These are phyloP conservation scores for Teinopalpus imperialis DNA, from an alignment of 2,888 invertebrate genomes.

Conservation along the genomic window DNA sequence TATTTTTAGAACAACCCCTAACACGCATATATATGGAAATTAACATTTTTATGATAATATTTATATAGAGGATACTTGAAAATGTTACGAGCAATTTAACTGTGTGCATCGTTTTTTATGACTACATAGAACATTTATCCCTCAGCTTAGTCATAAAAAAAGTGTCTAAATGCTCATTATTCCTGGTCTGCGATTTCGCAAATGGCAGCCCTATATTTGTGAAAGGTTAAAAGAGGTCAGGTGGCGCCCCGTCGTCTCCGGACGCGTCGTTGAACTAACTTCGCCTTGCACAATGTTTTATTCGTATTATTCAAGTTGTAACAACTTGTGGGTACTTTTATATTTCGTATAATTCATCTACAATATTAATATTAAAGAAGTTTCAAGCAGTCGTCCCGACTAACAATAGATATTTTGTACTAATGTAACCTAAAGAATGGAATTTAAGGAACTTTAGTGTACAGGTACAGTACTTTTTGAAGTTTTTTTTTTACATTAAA, in stretches of 20 bases:
- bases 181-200: conserved; percentile 6
- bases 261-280: conserved; percentile 16
- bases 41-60: no score
- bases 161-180: conserved; percentile 5
- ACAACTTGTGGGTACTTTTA: conserved; percentile 6
- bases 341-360: conserved; percentile 9
- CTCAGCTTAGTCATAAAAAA: not conserved
- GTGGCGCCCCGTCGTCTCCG: conserved; percentile 19
- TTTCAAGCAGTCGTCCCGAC: no score
- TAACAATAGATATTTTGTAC: not conserved
- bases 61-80: no score
- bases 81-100: no score
- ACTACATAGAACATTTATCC: not conserved
- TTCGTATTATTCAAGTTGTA: conserved; percentile 13
- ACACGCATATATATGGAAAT: no score
- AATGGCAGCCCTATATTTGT: conserved; percentile 19
- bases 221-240: conserved; percentile 24
- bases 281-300: conserved; percentile 15
- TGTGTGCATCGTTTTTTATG: no score
- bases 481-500: no score
- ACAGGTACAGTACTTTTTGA: no score
- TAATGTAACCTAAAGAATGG: no score
- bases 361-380: not conserved
- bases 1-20: no score
- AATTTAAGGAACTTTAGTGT: no score